Conservation (phyloP, 2,888 invertebrate genomes). For the Cyclophora albipunctata region DNA sequence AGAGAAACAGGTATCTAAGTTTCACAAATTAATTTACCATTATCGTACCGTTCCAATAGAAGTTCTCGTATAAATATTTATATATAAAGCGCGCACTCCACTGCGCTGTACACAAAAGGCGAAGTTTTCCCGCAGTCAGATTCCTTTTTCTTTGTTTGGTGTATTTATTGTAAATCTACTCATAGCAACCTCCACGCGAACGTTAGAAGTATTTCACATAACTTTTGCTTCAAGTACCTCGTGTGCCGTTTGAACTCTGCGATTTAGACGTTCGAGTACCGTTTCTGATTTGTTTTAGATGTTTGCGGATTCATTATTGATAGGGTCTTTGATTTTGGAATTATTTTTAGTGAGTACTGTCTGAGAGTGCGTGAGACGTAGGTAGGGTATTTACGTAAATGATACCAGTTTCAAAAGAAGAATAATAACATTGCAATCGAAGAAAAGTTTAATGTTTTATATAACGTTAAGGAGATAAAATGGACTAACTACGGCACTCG, state of each 20-base stretch:
- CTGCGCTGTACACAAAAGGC: slow-evolving; percentile 47
- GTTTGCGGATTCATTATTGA: no score
- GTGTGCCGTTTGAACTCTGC: slow-evolving; percentile 18
- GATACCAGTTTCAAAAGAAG: no score
- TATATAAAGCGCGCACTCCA: slow-evolving; percentile 29
- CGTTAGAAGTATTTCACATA: slow-evolving; percentile 72
- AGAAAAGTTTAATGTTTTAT: no score
- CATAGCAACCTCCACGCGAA: slow-evolving; percentile 56
- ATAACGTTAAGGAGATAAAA: no score
- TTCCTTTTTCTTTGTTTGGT: slow-evolving; percentile 74
- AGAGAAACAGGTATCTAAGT: not conserved
- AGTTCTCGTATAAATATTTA: slow-evolving; percentile 29
- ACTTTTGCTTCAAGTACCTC: slow-evolving; percentile 50
- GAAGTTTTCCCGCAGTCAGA: slow-evolving; percentile 70
- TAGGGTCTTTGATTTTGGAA: no score
- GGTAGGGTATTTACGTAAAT: no score
- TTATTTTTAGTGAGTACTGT: no score
- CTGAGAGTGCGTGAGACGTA: no score
- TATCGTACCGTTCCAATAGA: slow-evolving; percentile 15
- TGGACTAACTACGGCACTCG: no score
- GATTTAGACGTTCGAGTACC: no score
- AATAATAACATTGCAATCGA: no score
- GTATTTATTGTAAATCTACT: slow-evolving; percentile 76
- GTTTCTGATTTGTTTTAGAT: no score
- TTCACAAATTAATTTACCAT: slow-evolving; percentile 17